Evolutionary conservation across 2,113 vertebrate species (phyloP), one percentile per base, ranked within the genome.

Genomic region (Strix uralensis): DNA sequence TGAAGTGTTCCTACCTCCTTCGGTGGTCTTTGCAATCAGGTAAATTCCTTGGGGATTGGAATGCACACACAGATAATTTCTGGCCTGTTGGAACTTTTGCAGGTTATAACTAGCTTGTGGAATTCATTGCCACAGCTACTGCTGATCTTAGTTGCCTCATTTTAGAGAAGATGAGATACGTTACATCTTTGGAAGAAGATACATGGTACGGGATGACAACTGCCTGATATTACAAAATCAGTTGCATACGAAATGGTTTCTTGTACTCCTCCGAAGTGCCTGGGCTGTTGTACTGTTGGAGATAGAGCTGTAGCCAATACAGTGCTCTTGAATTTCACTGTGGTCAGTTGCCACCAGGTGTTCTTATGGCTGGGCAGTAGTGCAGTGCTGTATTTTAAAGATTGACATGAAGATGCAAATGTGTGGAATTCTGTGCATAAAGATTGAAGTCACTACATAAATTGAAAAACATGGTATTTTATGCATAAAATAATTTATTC

Each of bases 1-100:
- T 51, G 71, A 86, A 42, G 20, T 58, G n/a, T 91, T 91, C 55
- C 90, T 90, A 88, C 94, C 80, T 96, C 77, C 77, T 92, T 96
- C 12, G 5, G 14, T 59, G 26, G 42, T 83, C n/a, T 81, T 90
- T 88, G 58, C 73, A 94, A 74, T 87, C 78, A 88, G 54, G 66
- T 80, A 73, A 80, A 42, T 90, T 93, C 44, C 90, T 30, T 80
- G 74, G 82, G 67, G 66, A 86, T 49, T 73, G 30, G 34, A 93
- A 66, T 44, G 25, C 2, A 0, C 61, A 22, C 27, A 70, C 19
- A n/a, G 26, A 26, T 55, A 5, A 89, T 65, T 88, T 69, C 55
- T 94, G 49, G 17, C 47, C 75, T 75, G 62, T 36, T 93, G 58
- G 34, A n/a, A 59, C 54, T 91, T 85, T 18, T n/a, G 16, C 73